Base-by-base conservation (phyloP, 2,113 vertebrate genomes). In the Pollachius pollachius region DNA sequence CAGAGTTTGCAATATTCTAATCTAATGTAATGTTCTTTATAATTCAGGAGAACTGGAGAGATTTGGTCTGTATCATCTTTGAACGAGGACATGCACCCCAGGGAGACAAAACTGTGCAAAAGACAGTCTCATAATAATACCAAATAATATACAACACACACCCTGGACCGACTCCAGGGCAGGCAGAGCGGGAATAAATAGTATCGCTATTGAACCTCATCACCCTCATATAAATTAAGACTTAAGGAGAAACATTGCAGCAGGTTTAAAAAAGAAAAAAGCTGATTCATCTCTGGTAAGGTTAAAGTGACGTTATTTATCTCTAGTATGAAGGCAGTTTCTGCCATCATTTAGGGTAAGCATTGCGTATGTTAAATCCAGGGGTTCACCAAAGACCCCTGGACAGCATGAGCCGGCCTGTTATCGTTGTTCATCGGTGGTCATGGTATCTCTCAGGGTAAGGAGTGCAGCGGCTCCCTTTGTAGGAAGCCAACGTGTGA, bases 111-210 rank as follows among this genome's bases (percentile, higher is more conserved):
- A 89, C 87, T 94, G 96, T 95, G 94, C 95, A 95, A 86, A 85
- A 84, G 77, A 77, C 84, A 92, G 27, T 80, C 82, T 71, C 56
- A 82, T 71, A 79, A 72, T 48, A 73, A 81, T 83, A 15, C 6
- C 70, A 82, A 85, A 80, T 65, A 82, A 75, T 13, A 60, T 21
- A 60, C 3, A 60, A 82, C 72, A 75, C 81, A 68, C 64, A 56
- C 72, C 41, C 41, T 9, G 12, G 41, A 48, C 41, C 1, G 41
- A 48, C 41, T 13, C 41, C 6, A 9, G 41, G 41, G 8, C 41
- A 48, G 41, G 41, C 41, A 94, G 93, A 90, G 81, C 80, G 90
- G 94, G 91, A 96, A 98, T 96, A 97, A 97, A 98, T 96, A 95
- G 86, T 89, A 94, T 94, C 92, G 92, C 92, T 48, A 9, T 6